phyloP scores from a whole-genome alignment of 1,140 invertebrate genomes.

The Zaprionus davidi region DNA sequence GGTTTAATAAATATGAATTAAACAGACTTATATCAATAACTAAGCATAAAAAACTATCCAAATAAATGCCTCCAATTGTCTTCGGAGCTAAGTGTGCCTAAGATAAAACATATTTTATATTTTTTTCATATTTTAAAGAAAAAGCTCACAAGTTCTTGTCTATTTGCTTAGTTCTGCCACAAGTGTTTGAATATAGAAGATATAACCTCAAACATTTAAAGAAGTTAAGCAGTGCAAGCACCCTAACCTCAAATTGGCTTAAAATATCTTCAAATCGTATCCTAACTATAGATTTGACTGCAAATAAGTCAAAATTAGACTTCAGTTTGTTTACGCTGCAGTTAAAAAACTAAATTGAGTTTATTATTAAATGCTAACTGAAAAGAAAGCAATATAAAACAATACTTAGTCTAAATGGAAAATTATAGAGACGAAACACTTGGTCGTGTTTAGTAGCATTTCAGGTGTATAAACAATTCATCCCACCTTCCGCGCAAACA shows the following conservation, averaged over 20 bases:
- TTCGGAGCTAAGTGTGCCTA: no score
- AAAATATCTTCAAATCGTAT: not conserved
- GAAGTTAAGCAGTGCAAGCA: no score
- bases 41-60: not conserved
- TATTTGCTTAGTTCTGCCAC: not conserved
- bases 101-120: no score
- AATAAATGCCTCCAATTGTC: not conserved
- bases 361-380: not conserved
- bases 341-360: not conserved
- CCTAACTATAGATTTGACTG: not conserved
- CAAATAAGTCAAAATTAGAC: not conserved
- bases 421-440: not conserved
- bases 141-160: not conserved
- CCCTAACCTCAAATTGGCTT: not conserved
- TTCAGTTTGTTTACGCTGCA: not conserved
- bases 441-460: not conserved
- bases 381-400: not conserved
- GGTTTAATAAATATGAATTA: slow-evolving; percentile 1
- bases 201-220: not conserved
- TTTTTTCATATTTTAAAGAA: not conserved
- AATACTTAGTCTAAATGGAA: not conserved
- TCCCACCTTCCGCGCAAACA: not conserved
- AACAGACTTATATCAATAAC: slow-evolving; percentile 12
- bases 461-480: slow-evolving; percentile 25
- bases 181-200: not conserved